These are phyloP conservation scores for Streptopelia turtur DNA, from an alignment of 2,797 vertebrate species.

Conservation along the genomic window DNA sequence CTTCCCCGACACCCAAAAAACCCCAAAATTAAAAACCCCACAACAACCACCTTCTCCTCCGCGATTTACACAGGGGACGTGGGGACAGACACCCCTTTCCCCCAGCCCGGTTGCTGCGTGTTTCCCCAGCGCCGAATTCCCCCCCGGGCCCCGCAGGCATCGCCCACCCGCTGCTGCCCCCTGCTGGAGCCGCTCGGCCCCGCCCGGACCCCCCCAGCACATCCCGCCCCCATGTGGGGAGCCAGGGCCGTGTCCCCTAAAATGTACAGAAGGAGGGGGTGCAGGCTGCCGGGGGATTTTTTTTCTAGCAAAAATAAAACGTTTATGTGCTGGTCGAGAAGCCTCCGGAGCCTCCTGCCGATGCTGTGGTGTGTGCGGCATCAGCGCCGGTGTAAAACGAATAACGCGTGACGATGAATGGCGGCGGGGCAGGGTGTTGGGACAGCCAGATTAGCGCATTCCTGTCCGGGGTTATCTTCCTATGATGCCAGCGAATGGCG, in stretches of 20 bases:
- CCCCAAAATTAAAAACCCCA: no score
- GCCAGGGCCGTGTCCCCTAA: neutral
- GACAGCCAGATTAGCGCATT: rapidly evolving
- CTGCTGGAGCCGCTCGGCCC: neutral
- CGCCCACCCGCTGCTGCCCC: neutral
- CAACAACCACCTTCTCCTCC: no score
- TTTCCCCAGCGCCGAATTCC: no score
- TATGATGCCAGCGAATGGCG: rapidly evolving
- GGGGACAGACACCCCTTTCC: no score
- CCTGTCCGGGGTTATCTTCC: rapidly evolving
- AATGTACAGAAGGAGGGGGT: rapidly evolving
- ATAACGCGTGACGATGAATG: rapidly evolving
- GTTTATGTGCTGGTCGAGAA: rapidly evolving
- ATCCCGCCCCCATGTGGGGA: neutral
- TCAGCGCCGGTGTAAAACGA: rapidly evolving
- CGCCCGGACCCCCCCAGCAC: neutral
- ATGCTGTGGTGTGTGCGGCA: neutral
- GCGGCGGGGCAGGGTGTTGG: rapidly evolving
- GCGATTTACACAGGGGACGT: no score
- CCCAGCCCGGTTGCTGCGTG: no score
- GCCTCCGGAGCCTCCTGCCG: rapidly evolving
- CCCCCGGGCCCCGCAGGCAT: neutral
- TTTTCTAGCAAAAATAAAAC: rapidly evolving
- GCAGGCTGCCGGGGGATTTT: neutral
- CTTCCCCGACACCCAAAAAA: neutral